Conservation (phyloP, 2,797 vertebrate species). For the Malacoraja senta region DNA sequence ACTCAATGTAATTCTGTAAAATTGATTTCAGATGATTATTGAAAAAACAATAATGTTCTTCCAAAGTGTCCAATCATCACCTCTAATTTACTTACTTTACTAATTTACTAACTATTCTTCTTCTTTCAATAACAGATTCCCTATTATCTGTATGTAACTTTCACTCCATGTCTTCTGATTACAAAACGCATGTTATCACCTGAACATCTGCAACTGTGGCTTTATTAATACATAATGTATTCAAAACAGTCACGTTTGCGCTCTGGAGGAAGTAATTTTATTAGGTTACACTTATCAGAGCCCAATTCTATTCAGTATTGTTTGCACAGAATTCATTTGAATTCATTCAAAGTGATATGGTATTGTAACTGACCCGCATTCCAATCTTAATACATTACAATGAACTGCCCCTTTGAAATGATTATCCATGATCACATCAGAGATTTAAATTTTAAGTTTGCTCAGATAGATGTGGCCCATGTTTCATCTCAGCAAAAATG, state of each 20-base stretch:
- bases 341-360: background rate
- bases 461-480: background rate
- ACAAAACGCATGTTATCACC: too few species aligned
- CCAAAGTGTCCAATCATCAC: background rate
- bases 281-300: background rate
- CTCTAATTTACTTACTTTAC: background rate
- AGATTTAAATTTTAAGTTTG: background rate
- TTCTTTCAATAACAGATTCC: background rate
- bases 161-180: background rate
- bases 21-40: background rate
- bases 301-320: background rate
- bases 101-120: background rate
- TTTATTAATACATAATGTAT: background rate
- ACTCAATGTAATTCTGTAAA: background rate
- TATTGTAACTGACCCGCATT: background rate
- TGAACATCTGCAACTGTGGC: background rate
- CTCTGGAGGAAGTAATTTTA: background rate
- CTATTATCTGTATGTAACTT: background rate
- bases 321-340: background rate
- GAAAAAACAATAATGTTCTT: background rate
- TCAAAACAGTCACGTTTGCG: background rate
- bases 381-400: background rate
- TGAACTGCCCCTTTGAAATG: slow-evolving; percentile 16
- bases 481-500: background rate
- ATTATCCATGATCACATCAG: background rate